These are phyloP conservation scores for Drosophila glabriapex DNA, from an alignment of 2,888 invertebrate species.

Conservation along the genomic window DNA sequence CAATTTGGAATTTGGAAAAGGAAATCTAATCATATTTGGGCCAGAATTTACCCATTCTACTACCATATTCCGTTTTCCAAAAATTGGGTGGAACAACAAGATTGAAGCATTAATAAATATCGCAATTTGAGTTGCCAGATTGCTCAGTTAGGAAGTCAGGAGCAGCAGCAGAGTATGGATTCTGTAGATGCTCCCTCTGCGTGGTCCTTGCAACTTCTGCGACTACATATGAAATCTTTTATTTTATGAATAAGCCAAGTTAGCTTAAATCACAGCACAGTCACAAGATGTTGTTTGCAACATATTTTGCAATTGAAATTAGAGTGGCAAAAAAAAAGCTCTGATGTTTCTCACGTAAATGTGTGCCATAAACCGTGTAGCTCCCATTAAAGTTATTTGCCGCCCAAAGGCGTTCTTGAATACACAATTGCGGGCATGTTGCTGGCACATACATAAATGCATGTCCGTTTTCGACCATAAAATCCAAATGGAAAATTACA, in stretches of 20 bases:
- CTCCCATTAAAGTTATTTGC: constrained; percentile 67
- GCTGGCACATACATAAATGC: constrained; percentile 3
- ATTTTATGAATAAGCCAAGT: not conserved
- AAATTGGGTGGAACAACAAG: too few relatives aligned
- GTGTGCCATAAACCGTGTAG: constrained; percentile 72
- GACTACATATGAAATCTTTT: not conserved
- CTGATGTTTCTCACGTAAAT: constrained; percentile 67
- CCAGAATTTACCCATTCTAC: too few relatives aligned
- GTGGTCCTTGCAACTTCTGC: not conserved
- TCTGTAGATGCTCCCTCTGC: not conserved
- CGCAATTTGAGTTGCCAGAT: not conserved
- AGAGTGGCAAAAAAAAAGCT: constrained; percentile 23
- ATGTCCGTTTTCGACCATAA: constrained; percentile 17
- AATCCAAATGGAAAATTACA: not conserved
- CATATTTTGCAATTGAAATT: constrained; percentile 21
- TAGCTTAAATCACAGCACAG: not conserved
- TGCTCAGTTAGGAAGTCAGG: not conserved
- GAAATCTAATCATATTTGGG: too few relatives aligned
- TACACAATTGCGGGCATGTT: constrained; percentile 55
- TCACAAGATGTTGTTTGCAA: not conserved
- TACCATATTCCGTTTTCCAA: too few relatives aligned
- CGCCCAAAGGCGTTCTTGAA: constrained; percentile 55
- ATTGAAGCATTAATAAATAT: too few relatives aligned
- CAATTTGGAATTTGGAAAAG: too few relatives aligned
- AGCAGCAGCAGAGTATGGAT: not conserved